These are phyloP conservation scores for Manacus vitellinus DNA, from an alignment of 2,113 vertebrate genomes.

Conservation along the genomic window DNA sequence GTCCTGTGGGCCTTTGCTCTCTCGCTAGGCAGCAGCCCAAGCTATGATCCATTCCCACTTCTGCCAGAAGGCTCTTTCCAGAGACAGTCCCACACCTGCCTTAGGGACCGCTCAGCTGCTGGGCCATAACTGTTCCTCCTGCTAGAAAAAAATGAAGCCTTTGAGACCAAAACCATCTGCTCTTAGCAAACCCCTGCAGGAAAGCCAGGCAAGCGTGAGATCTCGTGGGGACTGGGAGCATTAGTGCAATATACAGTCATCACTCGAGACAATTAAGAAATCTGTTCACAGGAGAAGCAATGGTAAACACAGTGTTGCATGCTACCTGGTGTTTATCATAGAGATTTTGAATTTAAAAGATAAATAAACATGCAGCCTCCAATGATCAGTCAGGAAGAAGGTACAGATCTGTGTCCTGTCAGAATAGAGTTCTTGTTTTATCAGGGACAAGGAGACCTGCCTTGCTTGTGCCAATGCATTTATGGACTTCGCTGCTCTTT, in stretches of 20 bases:
- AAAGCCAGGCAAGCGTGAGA: conserved; percentile 33
- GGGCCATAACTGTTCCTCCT: not conserved
- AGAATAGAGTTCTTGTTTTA: not conserved
- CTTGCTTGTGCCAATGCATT: not conserved
- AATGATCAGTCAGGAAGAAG: not conserved
- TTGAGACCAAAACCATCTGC: conserved; percentile 57
- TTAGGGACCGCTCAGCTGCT: conserved; percentile 35
- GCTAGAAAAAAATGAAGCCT: not conserved
- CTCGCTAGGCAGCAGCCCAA: not conserved
- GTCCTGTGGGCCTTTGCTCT: not conserved
- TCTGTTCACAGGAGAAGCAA: not conserved
- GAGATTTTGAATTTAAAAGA: not conserved
- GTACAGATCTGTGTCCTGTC: not conserved
- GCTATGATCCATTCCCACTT: not conserved
- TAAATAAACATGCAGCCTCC: not conserved
- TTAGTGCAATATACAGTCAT: conserved; percentile 32
- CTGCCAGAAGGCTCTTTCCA: conserved; percentile 23
- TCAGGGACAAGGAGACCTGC: not conserved
- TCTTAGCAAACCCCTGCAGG: conserved; percentile 42
- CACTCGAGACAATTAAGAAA: conserved; percentile 43
- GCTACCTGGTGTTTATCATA: not conserved
- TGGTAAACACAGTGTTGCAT: not conserved
- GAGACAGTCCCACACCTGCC: conserved; percentile 6
- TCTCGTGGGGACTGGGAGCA: not conserved
- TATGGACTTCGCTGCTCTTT: accelerated